These are phyloP conservation scores for Brachionus paranguensis DNA, from an alignment of 1,140 invertebrate genomes.

Conservation along the genomic window DNA sequence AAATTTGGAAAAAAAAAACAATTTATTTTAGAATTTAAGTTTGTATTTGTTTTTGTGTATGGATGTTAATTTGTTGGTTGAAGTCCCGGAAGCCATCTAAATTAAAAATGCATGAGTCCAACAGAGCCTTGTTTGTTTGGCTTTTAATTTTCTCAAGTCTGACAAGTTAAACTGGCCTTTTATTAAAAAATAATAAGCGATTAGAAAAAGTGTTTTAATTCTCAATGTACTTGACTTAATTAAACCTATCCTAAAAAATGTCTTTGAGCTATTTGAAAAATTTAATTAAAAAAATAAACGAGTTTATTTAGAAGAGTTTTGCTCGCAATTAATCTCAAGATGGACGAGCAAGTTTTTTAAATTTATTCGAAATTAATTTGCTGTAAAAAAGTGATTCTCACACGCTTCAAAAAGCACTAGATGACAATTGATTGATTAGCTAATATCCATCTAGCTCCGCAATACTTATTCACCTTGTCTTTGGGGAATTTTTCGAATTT, in stretches of 20 bases:
- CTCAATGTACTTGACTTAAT: background rate
- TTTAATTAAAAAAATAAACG: constrained; percentile 10
- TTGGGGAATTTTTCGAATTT: background rate
- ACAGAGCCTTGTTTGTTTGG: background rate
- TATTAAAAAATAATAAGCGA: constrained; percentile 2
- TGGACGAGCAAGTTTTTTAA: background rate
- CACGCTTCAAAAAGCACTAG: background rate
- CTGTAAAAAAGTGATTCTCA: background rate
- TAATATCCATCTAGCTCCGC: background rate
- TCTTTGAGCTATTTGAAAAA: constrained; percentile 21
- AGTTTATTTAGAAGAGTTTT: background rate
- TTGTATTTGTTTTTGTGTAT: background rate
- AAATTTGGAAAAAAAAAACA: too few species aligned
- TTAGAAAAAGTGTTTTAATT: background rate
- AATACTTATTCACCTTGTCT: background rate
- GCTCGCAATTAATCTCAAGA: constrained; percentile 2
- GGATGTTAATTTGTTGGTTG: background rate
- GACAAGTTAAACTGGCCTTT: background rate
- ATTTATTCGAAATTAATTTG: constrained; percentile 6
- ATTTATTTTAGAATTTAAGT: too few species aligned
- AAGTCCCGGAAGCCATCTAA: background rate
- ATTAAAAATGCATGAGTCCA: background rate
- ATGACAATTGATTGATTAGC: constrained; percentile 24
- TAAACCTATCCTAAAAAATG: background rate
- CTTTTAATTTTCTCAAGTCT: background rate